phyloP scores from a whole-genome alignment of 1,140 invertebrate genomes.

The Trachelipus rathkii region DNA sequence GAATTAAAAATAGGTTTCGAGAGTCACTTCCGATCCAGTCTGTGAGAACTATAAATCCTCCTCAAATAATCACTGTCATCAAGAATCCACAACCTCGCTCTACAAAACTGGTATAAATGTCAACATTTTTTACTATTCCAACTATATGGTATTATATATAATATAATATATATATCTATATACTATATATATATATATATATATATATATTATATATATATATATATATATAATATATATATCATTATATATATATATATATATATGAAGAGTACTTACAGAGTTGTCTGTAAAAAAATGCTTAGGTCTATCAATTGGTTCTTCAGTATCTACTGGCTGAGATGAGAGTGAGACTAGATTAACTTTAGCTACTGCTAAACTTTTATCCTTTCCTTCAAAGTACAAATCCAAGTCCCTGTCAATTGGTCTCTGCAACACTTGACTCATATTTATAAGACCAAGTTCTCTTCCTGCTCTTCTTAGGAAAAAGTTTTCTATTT shows the following conservation, averaged over 20 bases:
- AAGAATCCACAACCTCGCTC: constrained; percentile 44
- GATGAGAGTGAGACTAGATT: constrained; percentile 71
- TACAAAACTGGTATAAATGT: constrained; percentile 5
- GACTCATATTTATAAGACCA: constrained; percentile 92
- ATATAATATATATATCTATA: too few relatives aligned
- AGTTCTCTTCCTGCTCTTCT: constrained; percentile 97
- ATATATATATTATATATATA: too few relatives aligned
- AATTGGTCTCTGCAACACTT: constrained; percentile 86
- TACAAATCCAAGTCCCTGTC: constrained; percentile 83
- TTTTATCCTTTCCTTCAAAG: constrained; percentile 64
- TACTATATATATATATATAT: too few relatives aligned
- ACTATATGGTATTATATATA: neutral
- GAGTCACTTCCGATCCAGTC: constrained; percentile 69
- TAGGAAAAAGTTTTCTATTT: constrained; percentile 94
- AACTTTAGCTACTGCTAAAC: constrained; percentile 51
- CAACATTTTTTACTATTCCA: neutral
- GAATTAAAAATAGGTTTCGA: constrained; percentile 62
- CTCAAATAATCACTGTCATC: constrained; percentile 65
- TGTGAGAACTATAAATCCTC: constrained; percentile 65
- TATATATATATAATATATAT: too few relatives aligned
- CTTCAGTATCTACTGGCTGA: constrained; percentile 74
- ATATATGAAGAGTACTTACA: neutral
- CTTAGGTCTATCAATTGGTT: constrained; percentile 36
- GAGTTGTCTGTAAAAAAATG: constrained; percentile 43
- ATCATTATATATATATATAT: constrained; percentile 11